Base-by-base conservation (phyloP, 2,113 vertebrate species). In the Rhinolophus sinicus region DNA sequence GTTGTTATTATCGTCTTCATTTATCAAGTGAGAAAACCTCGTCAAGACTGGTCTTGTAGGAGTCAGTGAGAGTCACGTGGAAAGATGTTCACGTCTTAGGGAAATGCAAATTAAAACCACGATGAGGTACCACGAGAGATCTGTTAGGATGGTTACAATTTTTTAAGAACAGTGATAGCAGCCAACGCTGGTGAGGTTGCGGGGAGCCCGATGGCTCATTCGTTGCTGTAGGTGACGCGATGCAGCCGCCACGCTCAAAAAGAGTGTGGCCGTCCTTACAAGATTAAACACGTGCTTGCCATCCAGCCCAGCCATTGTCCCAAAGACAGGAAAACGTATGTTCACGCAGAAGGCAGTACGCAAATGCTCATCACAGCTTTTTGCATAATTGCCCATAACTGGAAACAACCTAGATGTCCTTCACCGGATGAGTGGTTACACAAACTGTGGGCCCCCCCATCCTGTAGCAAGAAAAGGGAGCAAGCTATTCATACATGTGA, bases 401-500 rank as follows among this genome's bases (percentile, higher is more conserved):
- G 84, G 88, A 95, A 83, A 35, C 12, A 58, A 16, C 81, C 77
- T 87, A 96, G 50, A 38, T 85, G 86, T 62, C 67, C 77, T 88
- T 83, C 44, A 40, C 16, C 10, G 21, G 56, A 28, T 47, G 70
- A 70, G 62, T 40, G 21, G 70, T 60, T 80, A 65, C n/a, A 21
- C 72, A 58, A 47, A 64, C 62, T 16, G 52, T 54, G 28, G 62
- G n/a, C 5, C 22, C 83, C 33, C 33, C 26, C 5, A 12, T 7
- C 47, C 47, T 13, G 47, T 50, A 86, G 82, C 54, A 65, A 70
- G 69, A 9, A 67, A 52, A 73, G 81, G 92, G 70, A 80, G 8
- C 26, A 69, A 65, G 56, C 26, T 87, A 50, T 8, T 58, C 47
- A 73, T 26, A 30, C 5, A 4, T 3, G 64, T 24, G 65, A 44